phyloP scores from a whole-genome alignment of 2,797 vertebrate species.

The Tragopan temminckii region DNA sequence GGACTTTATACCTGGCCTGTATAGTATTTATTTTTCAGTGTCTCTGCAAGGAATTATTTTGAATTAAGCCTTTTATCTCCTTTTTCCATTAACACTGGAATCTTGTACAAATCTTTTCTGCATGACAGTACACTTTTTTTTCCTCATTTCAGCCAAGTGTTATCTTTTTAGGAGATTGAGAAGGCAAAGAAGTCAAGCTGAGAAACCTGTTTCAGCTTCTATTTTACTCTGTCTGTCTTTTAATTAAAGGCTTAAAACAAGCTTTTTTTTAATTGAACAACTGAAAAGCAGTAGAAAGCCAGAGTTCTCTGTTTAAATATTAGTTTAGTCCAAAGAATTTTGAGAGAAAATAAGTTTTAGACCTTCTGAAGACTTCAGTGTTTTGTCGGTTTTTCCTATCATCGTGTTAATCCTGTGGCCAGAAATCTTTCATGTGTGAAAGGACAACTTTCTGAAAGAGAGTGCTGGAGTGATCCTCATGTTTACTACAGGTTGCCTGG shows the following conservation, averaged over 20 bases:
- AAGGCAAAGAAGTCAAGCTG: not conserved
- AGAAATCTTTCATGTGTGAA: not conserved
- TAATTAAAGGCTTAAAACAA: not conserved
- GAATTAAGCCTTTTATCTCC: not conserved
- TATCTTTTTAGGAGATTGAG: not conserved
- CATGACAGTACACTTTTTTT: rapidly evolving
- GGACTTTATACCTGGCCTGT: not conserved
- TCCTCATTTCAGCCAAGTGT: not conserved
- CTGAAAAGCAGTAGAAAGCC: not conserved
- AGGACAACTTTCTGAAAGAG: not conserved
- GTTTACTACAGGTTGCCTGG: not conserved
- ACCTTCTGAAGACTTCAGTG: not conserved
- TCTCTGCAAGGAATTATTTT: not conserved
- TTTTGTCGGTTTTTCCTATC: not conserved
- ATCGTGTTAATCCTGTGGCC: not conserved
- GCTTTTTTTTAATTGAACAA: not conserved
- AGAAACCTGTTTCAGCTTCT: not conserved
- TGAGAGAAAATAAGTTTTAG: not conserved
- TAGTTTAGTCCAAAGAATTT: too few relatives aligned
- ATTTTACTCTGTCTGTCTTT: not conserved
- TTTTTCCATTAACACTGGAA: not conserved
- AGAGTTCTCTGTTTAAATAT: not conserved
- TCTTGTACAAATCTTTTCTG: not conserved
- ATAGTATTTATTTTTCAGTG: not conserved
- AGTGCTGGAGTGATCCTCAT: not conserved